These are phyloP conservation scores for Apodemia hepburni DNA, from an alignment of 2,888 invertebrate genomes.

Conservation along the genomic window DNA sequence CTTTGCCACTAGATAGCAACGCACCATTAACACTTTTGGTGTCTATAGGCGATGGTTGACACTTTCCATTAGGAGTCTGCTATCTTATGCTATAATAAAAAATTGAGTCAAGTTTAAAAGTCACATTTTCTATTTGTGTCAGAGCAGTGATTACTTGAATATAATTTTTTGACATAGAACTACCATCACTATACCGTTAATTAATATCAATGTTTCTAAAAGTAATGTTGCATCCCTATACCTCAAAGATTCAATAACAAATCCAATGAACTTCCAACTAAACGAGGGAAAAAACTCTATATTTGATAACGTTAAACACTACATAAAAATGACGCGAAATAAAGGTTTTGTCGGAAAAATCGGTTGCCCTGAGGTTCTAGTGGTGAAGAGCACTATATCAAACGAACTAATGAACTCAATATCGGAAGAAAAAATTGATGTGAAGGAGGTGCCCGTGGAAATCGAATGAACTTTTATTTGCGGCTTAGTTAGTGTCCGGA, in stretches of 20 bases:
- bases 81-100: too few species aligned
- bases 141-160: too few species aligned
- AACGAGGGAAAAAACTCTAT: neutral
- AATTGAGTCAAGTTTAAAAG: too few species aligned
- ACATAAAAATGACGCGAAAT: conserved; percentile 18
- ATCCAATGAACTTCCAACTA: neutral
- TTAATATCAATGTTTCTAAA: too few species aligned
- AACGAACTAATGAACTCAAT: conserved; percentile 29
- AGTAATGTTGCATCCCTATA: too few species aligned
- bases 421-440: conserved; percentile 26
- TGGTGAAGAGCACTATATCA: conserved; percentile 24
- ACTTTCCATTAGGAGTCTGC: too few species aligned
- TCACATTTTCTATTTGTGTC: too few species aligned
- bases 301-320: neutral
- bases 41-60: too few species aligned
- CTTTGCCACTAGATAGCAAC: too few species aligned
- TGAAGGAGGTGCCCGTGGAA: conserved; percentile 20
- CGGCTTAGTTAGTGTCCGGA: conserved; percentile 3
- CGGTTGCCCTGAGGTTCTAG: conserved; percentile 21
- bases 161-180: too few species aligned
- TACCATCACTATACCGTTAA: too few species aligned
- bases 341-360: conserved; percentile 22
- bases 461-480: conserved; percentile 23
- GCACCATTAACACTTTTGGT: too few species aligned
- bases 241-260: neutral